phyloP scores from a whole-genome alignment of 2,113 vertebrate species.

The Leptocoma aspasia region DNA sequence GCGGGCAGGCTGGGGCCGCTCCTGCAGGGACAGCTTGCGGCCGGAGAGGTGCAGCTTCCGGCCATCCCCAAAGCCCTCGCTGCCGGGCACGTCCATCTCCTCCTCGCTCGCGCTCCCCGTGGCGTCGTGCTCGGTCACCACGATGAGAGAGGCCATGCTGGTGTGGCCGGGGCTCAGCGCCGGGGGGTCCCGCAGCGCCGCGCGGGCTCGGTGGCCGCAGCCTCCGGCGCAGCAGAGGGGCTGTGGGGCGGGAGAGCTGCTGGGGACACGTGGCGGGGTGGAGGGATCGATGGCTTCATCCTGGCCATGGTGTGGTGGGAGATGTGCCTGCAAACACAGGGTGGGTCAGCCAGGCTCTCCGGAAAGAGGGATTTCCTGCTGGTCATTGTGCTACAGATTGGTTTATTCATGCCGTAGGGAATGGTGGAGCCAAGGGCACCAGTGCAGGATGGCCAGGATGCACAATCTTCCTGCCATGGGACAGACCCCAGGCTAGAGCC shows the following conservation, averaged over 20 bases:
- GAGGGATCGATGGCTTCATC: slow-evolving; percentile 58
- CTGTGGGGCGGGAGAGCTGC: slow-evolving; percentile 71
- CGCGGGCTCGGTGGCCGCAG: slow-evolving; percentile 21
- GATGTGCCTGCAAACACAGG: neutral
- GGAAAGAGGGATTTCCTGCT: fast-evolving
- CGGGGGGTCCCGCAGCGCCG: slow-evolving; percentile 42
- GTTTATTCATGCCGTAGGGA: neutral
- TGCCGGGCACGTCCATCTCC: slow-evolving; percentile 20
- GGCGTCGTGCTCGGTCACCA: slow-evolving; percentile 85
- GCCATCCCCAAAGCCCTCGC: slow-evolving; percentile 61
- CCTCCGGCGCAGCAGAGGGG: slow-evolving; percentile 67
- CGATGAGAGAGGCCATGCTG: slow-evolving; percentile 91
- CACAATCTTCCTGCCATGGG: neutral
- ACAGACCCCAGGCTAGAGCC: neutral
- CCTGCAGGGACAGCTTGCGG: slow-evolving; percentile 92
- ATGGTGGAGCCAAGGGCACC: neutral
- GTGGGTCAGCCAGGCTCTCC: neutral
- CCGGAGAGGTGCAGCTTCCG: slow-evolving; percentile 78
- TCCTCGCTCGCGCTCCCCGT: slow-evolving; percentile 56
- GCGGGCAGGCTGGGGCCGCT: slow-evolving; percentile 73
- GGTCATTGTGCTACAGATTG: fast-evolving
- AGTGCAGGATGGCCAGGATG: neutral
- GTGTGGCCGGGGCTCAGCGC: slow-evolving; percentile 48
- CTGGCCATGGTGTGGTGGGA: slow-evolving; percentile 62
- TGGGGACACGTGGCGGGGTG: slow-evolving; percentile 83